Conservation (phyloP, 2,888 invertebrate genomes). For the Nephrotoma appendiculata region DNA sequence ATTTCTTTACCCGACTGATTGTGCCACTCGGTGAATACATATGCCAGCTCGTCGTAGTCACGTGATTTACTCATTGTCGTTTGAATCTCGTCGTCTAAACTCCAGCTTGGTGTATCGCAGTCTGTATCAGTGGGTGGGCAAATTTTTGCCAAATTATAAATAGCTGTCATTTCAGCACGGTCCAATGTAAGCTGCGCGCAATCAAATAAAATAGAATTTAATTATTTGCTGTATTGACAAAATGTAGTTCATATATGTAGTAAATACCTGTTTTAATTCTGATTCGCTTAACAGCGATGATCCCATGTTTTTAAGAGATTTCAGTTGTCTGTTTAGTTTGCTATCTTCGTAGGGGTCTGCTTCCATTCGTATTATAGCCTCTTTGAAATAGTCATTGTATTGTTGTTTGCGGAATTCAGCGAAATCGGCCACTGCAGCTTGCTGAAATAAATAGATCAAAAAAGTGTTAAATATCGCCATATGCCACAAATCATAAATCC, state of each 20-base stretch:
- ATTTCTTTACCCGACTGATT: constrained; percentile 52
- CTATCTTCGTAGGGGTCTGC: constrained; percentile 25
- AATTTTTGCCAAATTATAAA: constrained; percentile 25
- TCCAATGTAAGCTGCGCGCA: constrained; percentile 15
- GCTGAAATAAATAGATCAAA: not conserved
- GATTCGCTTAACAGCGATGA: constrained; percentile 30
- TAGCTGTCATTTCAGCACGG: constrained; percentile 20
- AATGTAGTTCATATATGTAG: constrained; percentile 7
- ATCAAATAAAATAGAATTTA: not conserved
- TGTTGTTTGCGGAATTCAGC: constrained; percentile 29
- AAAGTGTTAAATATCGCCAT: not conserved
- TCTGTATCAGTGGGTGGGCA: constrained; percentile 20
- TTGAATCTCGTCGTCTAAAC: not conserved
- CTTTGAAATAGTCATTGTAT: constrained; percentile 28
- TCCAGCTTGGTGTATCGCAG: constrained; percentile 13
- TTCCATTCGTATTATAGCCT: constrained; percentile 16
- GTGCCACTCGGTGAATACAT: constrained; percentile 72
- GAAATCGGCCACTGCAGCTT: not conserved
- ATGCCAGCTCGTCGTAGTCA: constrained; percentile 59
- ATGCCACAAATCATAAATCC: not conserved
- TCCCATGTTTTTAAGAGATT: constrained; percentile 33
- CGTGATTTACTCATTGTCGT: constrained; percentile 42
- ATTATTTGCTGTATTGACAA: not conserved
- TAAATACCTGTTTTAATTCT: constrained; percentile 25
- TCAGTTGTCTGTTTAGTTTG: constrained; percentile 31